A percentile compares a stretch with the other conserved stretches of the same genome.
These are phyloP conservation scores for Pipa parva DNA, from an alignment of 2,113 vertebrate genomes.

Conservation along the genomic window DNA sequence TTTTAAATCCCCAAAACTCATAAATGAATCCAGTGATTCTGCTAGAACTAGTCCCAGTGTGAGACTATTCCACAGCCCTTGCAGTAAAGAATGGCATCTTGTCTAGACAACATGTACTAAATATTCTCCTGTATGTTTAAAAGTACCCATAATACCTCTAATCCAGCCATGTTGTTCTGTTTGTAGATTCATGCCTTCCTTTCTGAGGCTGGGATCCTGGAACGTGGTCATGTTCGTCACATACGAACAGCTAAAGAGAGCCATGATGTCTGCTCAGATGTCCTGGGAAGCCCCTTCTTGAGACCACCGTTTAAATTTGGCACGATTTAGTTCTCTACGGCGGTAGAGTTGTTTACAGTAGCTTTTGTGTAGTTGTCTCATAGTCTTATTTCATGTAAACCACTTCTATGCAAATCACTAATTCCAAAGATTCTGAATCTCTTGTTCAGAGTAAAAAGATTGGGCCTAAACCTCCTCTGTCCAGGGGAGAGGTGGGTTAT, in stretches of 20 bases:
- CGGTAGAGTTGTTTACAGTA: conserved; percentile 10
- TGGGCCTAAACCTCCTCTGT: no score
- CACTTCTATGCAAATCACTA: not conserved
- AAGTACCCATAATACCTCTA: not conserved
- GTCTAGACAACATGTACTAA: no score
- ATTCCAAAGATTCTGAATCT: no score
- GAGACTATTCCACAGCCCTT: no score
- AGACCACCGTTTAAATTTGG: not conserved
- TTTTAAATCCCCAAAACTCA: not conserved
- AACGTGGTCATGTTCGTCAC: conserved; percentile 94
- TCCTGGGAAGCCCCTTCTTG: conserved; percentile 65
- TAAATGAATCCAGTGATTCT: not conserved
- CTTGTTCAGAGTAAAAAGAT: no score
- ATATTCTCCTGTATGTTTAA: not conserved
- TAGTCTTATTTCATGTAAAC: no score
- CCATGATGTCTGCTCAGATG: conserved; percentile 55
- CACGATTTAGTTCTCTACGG: conserved; percentile 1
- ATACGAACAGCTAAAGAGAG: conserved; percentile 88
- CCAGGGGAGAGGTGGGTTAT: not conserved
- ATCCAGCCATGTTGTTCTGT: not conserved
- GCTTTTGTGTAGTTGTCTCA: not conserved
- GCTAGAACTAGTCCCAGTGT: no score
- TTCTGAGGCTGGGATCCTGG: conserved; percentile 86
- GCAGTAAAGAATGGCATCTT: no score
- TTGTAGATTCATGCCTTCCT: conserved; percentile 84